A percentile compares a stretch with the other conserved stretches of the same genome.
These are phyloP conservation scores for Sturnus vulgaris DNA, from an alignment of 2,113 vertebrate genomes.

Conservation along the genomic window DNA sequence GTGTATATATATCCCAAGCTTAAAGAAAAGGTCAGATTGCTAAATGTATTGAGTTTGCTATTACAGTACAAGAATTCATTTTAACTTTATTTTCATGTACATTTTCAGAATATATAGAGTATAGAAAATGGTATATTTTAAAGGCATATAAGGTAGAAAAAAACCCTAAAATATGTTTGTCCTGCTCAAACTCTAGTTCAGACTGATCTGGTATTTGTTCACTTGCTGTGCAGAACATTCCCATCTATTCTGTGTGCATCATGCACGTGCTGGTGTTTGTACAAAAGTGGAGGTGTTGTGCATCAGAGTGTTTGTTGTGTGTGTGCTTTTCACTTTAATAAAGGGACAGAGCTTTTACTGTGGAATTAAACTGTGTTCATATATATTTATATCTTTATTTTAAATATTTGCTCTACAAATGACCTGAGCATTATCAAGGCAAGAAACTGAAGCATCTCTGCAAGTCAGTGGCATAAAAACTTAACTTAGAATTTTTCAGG, in stretches of 20 bases:
- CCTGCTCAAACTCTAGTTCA: not conserved
- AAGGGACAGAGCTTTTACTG: not conserved
- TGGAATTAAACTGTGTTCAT: not conserved
- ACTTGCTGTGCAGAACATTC: not conserved
- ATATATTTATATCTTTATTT: not conserved
- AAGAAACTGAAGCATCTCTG: not conserved
- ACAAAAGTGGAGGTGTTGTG: not conserved
- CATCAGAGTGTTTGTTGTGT: not conserved
- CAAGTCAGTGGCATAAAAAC: not conserved
- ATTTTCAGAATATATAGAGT: constrained; percentile 64
- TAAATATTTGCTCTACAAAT: not conserved
- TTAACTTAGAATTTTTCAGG: not conserved
- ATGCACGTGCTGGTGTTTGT: not conserved
- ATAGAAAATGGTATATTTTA: constrained; percentile 52
- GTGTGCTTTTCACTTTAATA: not conserved
- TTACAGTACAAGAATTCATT: constrained; percentile 20
- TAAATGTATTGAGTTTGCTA: not conserved
- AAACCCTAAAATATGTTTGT: not conserved
- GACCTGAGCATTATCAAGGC: not conserved
- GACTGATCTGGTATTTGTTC: not conserved
- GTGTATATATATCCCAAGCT: not conserved
- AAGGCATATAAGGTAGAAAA: constrained; percentile 39
- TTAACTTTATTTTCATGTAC: constrained; percentile 69
- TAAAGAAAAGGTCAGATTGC: not conserved
- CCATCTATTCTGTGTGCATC: not conserved